phyloP scores from a whole-genome alignment of 2,888 invertebrate genomes.

The Thecocarcelia acutangulata region DNA sequence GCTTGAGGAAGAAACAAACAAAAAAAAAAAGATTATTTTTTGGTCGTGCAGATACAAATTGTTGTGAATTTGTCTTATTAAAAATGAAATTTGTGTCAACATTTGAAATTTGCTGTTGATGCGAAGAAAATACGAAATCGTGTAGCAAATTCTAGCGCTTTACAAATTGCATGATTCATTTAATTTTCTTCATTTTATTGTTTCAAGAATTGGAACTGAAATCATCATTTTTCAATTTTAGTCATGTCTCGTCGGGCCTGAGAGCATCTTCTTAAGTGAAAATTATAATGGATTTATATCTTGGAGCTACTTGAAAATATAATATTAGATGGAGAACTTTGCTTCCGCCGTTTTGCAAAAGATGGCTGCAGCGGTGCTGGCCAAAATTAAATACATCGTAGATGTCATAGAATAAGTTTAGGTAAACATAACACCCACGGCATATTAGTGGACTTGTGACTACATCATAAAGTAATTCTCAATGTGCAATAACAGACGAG shows the following conservation, averaged over 20 bases:
- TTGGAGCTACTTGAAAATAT: neutral
- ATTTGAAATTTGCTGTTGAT: slow-evolving; percentile 15
- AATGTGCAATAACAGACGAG: too few relatives aligned
- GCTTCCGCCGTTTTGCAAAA: too few relatives aligned
- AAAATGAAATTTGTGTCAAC: slow-evolving; percentile 40
- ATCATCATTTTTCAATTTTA: slow-evolving; percentile 29
- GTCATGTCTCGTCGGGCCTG: slow-evolving; percentile 6
- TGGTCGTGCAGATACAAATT: slow-evolving; percentile 10
- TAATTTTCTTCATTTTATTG: neutral
- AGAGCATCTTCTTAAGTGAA: neutral
- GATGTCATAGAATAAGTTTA: too few relatives aligned
- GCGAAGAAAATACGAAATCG: slow-evolving; percentile 20
- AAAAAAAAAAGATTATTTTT: slow-evolving; percentile 1
- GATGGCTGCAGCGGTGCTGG: too few relatives aligned
- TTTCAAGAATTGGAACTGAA: slow-evolving; percentile 39
- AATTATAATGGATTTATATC: neutral
- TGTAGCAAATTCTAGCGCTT: slow-evolving; percentile 13
- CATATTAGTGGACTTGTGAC: too few relatives aligned
- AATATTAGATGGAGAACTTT: too few relatives aligned
- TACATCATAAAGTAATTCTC: too few relatives aligned
- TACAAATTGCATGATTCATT: slow-evolving; percentile 46
- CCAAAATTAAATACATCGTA: too few relatives aligned
- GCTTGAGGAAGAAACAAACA: neutral
- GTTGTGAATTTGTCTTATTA: slow-evolving; percentile 40
- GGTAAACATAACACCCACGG: too few relatives aligned